Conservation (phyloP, 2,113 vertebrate genomes). For the Erinaceus europaeus region DNA sequence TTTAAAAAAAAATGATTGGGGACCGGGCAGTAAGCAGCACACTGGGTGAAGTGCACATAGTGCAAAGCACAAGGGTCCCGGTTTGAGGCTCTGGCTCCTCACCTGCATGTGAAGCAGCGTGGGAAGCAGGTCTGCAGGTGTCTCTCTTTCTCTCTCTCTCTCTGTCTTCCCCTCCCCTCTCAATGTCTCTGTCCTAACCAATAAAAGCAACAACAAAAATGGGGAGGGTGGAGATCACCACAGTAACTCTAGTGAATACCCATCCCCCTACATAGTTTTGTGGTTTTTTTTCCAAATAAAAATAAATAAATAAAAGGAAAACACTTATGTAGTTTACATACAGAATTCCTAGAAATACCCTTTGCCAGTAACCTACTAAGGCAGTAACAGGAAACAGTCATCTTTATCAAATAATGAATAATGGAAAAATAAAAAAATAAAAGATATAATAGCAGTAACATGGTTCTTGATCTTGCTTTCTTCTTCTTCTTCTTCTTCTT, state of each 20-base stretch:
- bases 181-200: too few relatives aligned
- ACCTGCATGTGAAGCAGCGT: too few relatives aligned
- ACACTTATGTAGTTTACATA: neutral
- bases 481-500: too few relatives aligned
- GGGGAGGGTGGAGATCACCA: neutral
- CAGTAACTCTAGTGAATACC: neutral
- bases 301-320: conserved; percentile 11
- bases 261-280: neutral
- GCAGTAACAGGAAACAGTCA: neutral
- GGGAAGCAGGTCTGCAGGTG: too few relatives aligned
- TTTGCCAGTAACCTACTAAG: neutral
- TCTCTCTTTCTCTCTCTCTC: too few relatives aligned
- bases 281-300: conserved; percentile 27
- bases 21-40: too few relatives aligned
- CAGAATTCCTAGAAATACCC: neutral
- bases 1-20: too few relatives aligned
- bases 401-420: conserved; percentile 10
- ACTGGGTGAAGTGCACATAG: too few relatives aligned
- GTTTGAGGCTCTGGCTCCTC: too few relatives aligned
- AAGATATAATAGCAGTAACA: neutral
- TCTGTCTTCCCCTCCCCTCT: too few relatives aligned
- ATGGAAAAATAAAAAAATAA: neutral
- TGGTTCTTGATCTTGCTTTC: neutral
- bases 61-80: too few relatives aligned
- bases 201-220: too few relatives aligned